Base-by-base conservation (phyloP, 1,140 invertebrate genomes). In the Diprion similis region DNA sequence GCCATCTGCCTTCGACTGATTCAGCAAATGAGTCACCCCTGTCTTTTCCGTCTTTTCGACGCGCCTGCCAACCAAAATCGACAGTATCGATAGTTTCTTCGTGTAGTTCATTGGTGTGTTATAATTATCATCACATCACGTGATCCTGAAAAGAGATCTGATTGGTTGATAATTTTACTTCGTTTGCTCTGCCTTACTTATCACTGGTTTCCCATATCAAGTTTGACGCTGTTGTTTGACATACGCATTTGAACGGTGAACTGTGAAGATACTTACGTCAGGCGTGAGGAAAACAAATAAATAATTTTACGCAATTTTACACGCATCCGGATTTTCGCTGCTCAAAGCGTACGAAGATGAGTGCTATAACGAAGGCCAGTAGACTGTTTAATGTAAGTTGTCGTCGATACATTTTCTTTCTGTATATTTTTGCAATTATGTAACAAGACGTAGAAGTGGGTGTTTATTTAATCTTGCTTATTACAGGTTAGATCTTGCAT, bases 401-500 rank as follows among this genome's bases (percentile, higher is more conserved):
- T 37, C 24, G 6, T 37, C 24, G 24, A 37, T 37, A 37, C 24
- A 37, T 37, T 37, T 37, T 37, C 24, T 37, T 37, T 37, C 24
- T 3, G 24, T 1, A 37, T 37, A 37, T 37, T 37, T 37, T 37
- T 0, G 24, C 24, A 37, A 37, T 37, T 37, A 37, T 37, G 24
- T 37, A 15, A 59, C 51, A 17, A 15, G n/a, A 59, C n/a, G n/a
- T 59, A 13, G 51, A 59, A 59, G 8, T 17, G 6, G 11, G 11
- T 10, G 51, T 59, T 59, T 59, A 59, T 59, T 59, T 59, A 59
- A 13, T 13, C 51, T 15, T 37, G 3, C 51, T 59, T 4, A 15
- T 59, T 59, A 15, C 51, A 79, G 78, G 76, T 76, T 72, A 75
- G 65, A 46, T 68, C 66, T 19, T 1, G 68, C 59, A 11, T 24